Percentiles rank a stretch among this genome's conserved stretches.
Evolutionary conservation across 2,797 vertebrate genomes (phyloP).

Genomic region (Cichlasoma orientale): DNA sequence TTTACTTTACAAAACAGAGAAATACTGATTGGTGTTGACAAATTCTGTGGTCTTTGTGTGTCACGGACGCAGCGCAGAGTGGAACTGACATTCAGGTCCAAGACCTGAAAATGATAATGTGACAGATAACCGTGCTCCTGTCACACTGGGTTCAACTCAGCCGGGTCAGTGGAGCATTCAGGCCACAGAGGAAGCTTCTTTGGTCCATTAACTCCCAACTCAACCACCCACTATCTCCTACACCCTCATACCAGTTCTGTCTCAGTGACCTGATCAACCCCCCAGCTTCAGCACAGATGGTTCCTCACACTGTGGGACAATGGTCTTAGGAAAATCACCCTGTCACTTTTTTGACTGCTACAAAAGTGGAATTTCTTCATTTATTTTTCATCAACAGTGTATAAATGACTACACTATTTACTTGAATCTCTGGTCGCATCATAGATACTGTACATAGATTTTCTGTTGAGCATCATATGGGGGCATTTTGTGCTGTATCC

Average conservation of each 20-base stretch:
- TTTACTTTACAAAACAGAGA: slow-evolving; percentile 13
- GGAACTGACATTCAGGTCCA: slow-evolving; percentile 53
- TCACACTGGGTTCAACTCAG: slow-evolving; percentile 58
- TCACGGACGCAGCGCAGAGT: slow-evolving; percentile 15
- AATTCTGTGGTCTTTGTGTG: slow-evolving; percentile 33
- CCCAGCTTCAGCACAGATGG: slow-evolving; percentile 14
- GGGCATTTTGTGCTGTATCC: background rate
- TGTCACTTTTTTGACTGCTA: slow-evolving; percentile 12
- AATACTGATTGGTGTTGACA: slow-evolving; percentile 43
- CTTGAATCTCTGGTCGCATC: no score
- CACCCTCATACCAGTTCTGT: slow-evolving; percentile 12
- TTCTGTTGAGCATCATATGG: no score
- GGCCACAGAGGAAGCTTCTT: slow-evolving; percentile 46
- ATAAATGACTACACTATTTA: background rate
- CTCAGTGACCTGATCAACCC: slow-evolving; percentile 48
- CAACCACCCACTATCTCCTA: background rate
- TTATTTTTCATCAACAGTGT: background rate
- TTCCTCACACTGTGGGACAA: slow-evolving; percentile 37
- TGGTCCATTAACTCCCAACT: slow-evolving; percentile 28
- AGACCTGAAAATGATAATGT: slow-evolving; percentile 66
- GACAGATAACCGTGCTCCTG: slow-evolving; percentile 68
- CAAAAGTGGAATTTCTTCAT: background rate
- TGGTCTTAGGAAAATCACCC: slow-evolving; percentile 15
- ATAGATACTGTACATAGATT: no score
- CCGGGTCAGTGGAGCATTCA: slow-evolving; percentile 53